Conservation (phyloP, 1,140 invertebrate species). For the Trachymyrmex cornetzi region DNA sequence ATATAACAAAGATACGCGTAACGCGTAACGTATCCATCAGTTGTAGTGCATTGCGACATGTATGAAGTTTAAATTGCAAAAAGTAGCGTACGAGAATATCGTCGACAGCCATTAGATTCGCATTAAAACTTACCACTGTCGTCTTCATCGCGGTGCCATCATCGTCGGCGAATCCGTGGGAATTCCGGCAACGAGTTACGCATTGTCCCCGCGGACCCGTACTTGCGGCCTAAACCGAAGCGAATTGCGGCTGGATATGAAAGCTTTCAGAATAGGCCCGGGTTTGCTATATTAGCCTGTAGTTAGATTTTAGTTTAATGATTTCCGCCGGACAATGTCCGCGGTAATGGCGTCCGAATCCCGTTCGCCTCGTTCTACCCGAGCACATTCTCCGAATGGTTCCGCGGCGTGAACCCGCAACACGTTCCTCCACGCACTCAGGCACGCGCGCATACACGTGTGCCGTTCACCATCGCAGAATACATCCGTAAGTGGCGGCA, state of each 20-base stretch:
- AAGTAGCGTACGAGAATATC: background rate
- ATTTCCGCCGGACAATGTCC: slow-evolving; percentile 82
- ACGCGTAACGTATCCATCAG: background rate
- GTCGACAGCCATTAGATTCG: background rate
- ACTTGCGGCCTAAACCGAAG: slow-evolving; percentile 64
- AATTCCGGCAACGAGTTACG: slow-evolving; percentile 64
- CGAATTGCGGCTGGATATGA: slow-evolving; percentile 77
- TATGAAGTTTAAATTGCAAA: background rate
- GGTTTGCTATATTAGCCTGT: slow-evolving; percentile 77
- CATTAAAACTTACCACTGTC: background rate
- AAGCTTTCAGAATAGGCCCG: slow-evolving; percentile 78
- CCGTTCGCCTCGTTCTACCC: slow-evolving; percentile 71
- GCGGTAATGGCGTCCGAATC: slow-evolving; percentile 78
- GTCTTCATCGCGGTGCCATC: slow-evolving; percentile 39
- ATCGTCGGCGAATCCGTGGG: slow-evolving; percentile 40
- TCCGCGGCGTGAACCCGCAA: slow-evolving; percentile 72
- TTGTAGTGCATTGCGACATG: background rate
- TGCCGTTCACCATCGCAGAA: slow-evolving; percentile 23
- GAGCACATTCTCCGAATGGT: slow-evolving; percentile 78
- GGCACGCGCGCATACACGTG: slow-evolving; percentile 62
- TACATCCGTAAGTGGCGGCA: slow-evolving; percentile 63
- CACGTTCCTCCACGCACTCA: slow-evolving; percentile 71
- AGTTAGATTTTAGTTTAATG: slow-evolving; percentile 85
- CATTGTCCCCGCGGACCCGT: slow-evolving; percentile 58
- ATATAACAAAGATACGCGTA: background rate